Base-by-base conservation (phyloP, 2,797 vertebrate species). In the Gallinago stenura region DNA sequence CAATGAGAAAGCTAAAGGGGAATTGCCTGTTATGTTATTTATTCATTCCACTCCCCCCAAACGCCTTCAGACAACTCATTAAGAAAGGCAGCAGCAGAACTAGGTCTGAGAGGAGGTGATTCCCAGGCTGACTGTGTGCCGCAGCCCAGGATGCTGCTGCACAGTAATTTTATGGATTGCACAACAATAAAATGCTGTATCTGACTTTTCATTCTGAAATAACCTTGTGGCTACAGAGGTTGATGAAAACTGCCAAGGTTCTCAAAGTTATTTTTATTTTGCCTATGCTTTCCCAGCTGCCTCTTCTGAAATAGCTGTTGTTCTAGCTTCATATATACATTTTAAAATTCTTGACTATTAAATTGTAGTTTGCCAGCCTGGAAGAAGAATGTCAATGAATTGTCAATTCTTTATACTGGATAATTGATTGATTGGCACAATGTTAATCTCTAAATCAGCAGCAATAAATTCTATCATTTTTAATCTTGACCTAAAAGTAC, bases 401-500 rank as follows among this genome's bases (percentile, higher is more conserved):
- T 97, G 96, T 98, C 97, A 97, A 96, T 98, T 93, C 95, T 88
- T 97, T 94, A 95, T 86, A 72, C 33, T 37, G 69, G 95, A 91
- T 96, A 97, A 97, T 92, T 98, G 98, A 98, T 98, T 97, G 97
- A 98, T 97, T 97, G 97, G 96, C 97, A 98, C 95, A 76, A 53
- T 86, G 91, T 90, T 97, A 96, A 98, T 98, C 97, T 96, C 96
- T 97, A 98, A 98, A 98, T 98, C 97, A 95, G 97, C 57, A 93
- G 93, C 88, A 95, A 98, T 97, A 98, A 98, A 98, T 96, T 96
- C 66, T 92, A 91, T 50, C 10, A 89, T 96, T 98, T 97, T 97
- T 84, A 97, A 95, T 97, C 93, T 87, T 96, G 98, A 98, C 98
- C 97, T 97, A 75, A 93, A 94, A 97, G 97, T 91, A 87, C 87